phyloP scores from a whole-genome alignment of 1,140 invertebrate genomes.

The Hycleus phaleratus region DNA sequence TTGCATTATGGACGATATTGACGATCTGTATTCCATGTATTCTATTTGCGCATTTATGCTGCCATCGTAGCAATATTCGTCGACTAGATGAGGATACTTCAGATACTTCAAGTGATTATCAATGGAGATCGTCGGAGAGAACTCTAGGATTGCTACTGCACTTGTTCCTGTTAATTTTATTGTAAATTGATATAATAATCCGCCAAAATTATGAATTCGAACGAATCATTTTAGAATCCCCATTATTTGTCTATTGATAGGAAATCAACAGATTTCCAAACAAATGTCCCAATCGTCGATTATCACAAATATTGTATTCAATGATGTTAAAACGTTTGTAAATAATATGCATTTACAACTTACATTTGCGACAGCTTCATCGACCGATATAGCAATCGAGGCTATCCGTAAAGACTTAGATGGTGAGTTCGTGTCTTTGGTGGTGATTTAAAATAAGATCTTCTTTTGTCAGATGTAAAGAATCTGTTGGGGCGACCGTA shows the following conservation, averaged over 20 bases:
- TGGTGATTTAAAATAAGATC: neutral
- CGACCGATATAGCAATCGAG: slow-evolving; percentile 51
- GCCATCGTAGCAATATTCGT: slow-evolving; percentile 5
- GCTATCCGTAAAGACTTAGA: slow-evolving; percentile 53
- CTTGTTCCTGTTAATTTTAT: slow-evolving; percentile 41
- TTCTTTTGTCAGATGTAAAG: slow-evolving; percentile 50
- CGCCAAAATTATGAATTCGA: neutral
- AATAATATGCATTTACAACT: slow-evolving; percentile 51
- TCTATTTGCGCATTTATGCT: slow-evolving; percentile 14
- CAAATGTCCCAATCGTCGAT: slow-evolving; percentile 48
- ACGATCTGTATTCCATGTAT: slow-evolving; percentile 20
- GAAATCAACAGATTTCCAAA: slow-evolving; percentile 48
- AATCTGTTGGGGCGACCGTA: slow-evolving; percentile 58
- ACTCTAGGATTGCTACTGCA: slow-evolving; percentile 38
- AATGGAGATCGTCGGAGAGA: slow-evolving; percentile 36
- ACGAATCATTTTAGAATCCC: slow-evolving; percentile 36
- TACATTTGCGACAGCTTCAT: slow-evolving; percentile 50
- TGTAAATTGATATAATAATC: slow-evolving; percentile 35
- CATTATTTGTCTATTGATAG: slow-evolving; percentile 48
- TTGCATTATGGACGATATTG: slow-evolving; percentile 24
- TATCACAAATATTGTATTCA: slow-evolving; percentile 47
- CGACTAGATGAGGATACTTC: slow-evolving; percentile 21
- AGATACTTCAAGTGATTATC: slow-evolving; percentile 34
- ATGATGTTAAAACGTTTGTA: slow-evolving; percentile 52
- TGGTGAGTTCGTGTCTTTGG: slow-evolving; percentile 43